These are phyloP conservation scores for Hippolais icterina DNA, from an alignment of 2,113 vertebrate species.

Conservation along the genomic window DNA sequence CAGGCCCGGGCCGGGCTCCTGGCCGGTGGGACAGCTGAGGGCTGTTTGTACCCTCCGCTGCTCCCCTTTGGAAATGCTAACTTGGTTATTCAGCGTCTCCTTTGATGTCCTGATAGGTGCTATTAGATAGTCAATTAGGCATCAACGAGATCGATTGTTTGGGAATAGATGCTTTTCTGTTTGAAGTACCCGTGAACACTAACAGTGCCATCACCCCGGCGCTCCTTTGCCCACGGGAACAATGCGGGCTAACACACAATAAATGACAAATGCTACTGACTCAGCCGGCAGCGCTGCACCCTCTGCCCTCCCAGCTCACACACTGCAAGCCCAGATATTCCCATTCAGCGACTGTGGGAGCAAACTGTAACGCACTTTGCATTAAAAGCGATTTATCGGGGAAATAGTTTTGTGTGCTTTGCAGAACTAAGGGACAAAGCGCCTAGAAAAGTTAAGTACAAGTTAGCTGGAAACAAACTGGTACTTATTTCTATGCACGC, in stretches of 20 bases:
- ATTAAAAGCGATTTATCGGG: neutral
- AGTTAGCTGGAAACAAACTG: neutral
- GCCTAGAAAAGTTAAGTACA: neutral
- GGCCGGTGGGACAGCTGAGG: neutral
- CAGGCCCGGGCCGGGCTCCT: neutral
- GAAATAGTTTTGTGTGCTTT: neutral
- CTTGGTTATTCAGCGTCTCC: constrained; percentile 49
- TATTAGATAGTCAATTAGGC: constrained; percentile 70
- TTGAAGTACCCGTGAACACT: constrained; percentile 60
- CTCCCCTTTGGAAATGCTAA: constrained; percentile 68
- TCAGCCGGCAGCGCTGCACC: neutral
- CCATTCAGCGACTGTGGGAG: neutral
- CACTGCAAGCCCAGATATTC: neutral
- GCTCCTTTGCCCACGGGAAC: constrained; percentile 13
- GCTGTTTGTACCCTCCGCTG: constrained; percentile 45
- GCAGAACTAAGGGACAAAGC: neutral
- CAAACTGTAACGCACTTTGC: neutral
- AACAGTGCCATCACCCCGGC: neutral
- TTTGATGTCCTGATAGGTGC: constrained; percentile 65
- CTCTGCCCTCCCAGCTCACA: neutral
- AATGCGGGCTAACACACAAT: neutral
- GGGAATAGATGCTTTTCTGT: constrained; percentile 31
- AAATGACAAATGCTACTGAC: neutral
- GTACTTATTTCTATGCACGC: neutral
- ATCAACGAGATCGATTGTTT: constrained; percentile 60